These are phyloP conservation scores for Clarias magur DNA, from an alignment of 2,113 vertebrate species.

Conservation along the genomic window DNA sequence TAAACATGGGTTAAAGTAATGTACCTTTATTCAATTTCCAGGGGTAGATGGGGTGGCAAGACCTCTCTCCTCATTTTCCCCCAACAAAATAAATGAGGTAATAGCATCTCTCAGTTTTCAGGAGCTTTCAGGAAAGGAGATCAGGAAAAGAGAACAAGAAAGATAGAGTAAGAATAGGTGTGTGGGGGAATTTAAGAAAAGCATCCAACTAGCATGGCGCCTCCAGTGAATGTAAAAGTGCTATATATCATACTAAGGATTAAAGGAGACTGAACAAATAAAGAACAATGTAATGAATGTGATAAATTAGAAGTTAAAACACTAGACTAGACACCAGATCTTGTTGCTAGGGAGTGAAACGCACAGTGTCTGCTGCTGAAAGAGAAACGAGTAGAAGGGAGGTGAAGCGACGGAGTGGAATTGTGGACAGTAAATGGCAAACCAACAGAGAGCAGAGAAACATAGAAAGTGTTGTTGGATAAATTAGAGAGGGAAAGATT, in stretches of 20 bases:
- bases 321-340: conserved; percentile 10
- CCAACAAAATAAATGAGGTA: conserved; percentile 66
- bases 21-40: conserved; percentile 46
- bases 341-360: conserved; percentile 28
- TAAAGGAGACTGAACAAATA: conserved; percentile 6
- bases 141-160: conserved; percentile 59
- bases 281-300: conserved; percentile 16
- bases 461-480: conserved; percentile 61
- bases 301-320: conserved; percentile 18
- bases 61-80: conserved; percentile 22
- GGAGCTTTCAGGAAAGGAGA: conserved; percentile 39
- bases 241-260: neutral
- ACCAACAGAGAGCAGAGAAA: conserved; percentile 63
- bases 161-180: conserved; percentile 12
- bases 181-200: conserved; percentile 21
- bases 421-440: conserved; percentile 49
- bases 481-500: conserved; percentile 13
- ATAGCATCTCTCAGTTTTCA: conserved; percentile 77
- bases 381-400: conserved; percentile 52
- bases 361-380: conserved; percentile 10
- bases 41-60: conserved; percentile 2
- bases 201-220: conserved; percentile 18
- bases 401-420: conserved; percentile 74
- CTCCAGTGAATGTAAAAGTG: conserved; percentile 6
- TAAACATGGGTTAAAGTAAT: conserved; percentile 62